A percentile compares a stretch with the other conserved stretches of the same genome.
Evolutionary conservation across 1,140 invertebrate genomes (phyloP).

Genomic region (Drosophila punjabiensis): DNA sequence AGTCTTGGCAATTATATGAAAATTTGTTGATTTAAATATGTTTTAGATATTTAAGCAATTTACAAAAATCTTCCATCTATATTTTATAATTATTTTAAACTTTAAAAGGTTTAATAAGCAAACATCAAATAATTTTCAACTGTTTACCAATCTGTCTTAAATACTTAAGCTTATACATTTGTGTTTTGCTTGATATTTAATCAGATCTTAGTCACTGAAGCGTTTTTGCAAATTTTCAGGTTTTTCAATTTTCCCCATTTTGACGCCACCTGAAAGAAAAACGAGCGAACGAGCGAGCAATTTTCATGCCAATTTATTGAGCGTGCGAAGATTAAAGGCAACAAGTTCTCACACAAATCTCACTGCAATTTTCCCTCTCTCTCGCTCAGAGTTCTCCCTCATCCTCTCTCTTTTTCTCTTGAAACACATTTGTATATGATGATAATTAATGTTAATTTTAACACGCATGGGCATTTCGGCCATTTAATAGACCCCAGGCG

Average conservation of each 20-base stretch:
- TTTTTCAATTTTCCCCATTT: background rate
- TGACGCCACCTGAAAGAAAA: background rate
- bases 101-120: background rate
- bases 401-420: background rate
- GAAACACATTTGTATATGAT: slow-evolving; percentile 6
- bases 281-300: background rate
- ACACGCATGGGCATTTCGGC: slow-evolving; percentile 39
- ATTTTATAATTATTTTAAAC: background rate
- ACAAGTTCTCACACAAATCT: slow-evolving; percentile 38
- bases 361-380: slow-evolving; percentile 5
- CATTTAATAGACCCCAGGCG: slow-evolving; percentile 31
- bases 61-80: background rate
- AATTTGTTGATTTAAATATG: slow-evolving; percentile 7
- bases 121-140: too few relatives aligned
- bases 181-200: slow-evolving; percentile 16
- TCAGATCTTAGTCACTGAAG: slow-evolving; percentile 54
- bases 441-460: slow-evolving; percentile 48
- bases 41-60: slow-evolving; percentile 12
- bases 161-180: background rate
- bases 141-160: background rate
- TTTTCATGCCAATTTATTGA: slow-evolving; percentile 44
- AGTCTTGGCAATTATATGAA: background rate
- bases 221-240: background rate
- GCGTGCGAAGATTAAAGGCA: slow-evolving; percentile 54
- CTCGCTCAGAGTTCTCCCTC: background rate